Evolutionary conservation across 37 sponge, comb jelly and placozoan species (phyloP), one percentile per base, ranked within the genome.

Genomic region (Beroe ovata): DNA sequence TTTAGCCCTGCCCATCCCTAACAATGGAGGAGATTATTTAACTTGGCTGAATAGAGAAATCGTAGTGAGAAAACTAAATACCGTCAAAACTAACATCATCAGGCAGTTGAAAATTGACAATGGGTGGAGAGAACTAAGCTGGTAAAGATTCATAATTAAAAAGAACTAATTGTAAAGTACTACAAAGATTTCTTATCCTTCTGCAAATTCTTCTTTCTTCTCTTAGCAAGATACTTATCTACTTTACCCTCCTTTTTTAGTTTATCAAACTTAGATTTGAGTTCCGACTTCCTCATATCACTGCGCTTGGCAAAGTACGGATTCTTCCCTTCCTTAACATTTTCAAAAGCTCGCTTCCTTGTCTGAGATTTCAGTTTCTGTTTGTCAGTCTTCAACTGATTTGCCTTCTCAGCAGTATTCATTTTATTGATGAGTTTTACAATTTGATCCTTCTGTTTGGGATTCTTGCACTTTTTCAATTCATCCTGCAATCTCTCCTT

Each of bases 221-320:
- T 22, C 38, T 77, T 77, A 35, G 84, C 84, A 6, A 77, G n/a
- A 41, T 77, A 77, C 54, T 77, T 77, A n/a, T 72, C 41, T 66
- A 54, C 77, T 88, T 66, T 41, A 28, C 84, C 60, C n/a, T 26
- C 84, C 81, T 89, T 91, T 64, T 72, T 72, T 1, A 64, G 28
- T 38, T 81, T 28, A 33, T 26, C 60, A 62, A 64, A 47, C 35
- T 88, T 91, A 35, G 60, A 29, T 11, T 41, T 64, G 42, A 64
- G 88, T 36, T 88, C 90, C 23, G 60, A 64, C 54, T 64, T 61
- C 60, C 71, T 38, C 0, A 38, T 0, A 42, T 89, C 61, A 37
- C 59, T 89, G 64, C 88, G 72, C 60, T 90, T 89, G 59, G 42
- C 84, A 41, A 77, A 77, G 47, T 77, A 77, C 26, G 84, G 84